Conservation (phyloP, 2,113 vertebrate species). For the Hipposideros armiger region DNA sequence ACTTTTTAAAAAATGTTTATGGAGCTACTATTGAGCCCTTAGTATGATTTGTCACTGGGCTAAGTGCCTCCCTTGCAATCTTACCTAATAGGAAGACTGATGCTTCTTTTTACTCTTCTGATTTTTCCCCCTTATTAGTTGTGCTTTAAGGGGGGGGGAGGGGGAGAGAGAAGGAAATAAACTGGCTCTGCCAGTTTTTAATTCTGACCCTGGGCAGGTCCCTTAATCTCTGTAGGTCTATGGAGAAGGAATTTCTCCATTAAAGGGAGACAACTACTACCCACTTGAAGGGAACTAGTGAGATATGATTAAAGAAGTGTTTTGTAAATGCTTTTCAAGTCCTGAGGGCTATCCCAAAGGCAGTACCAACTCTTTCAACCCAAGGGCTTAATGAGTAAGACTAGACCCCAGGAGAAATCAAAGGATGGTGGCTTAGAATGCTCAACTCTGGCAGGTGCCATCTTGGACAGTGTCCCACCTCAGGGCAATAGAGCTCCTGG, state of each 20-base stretch:
- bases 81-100: background rate
- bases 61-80: background rate
- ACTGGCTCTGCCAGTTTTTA: background rate
- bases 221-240: conserved; percentile 27
- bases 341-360: background rate
- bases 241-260: conserved; percentile 26
- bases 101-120: background rate
- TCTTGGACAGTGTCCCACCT: background rate
- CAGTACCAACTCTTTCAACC: conserved; percentile 28
- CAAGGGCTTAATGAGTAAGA: background rate
- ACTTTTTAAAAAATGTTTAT: background rate
- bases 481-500: background rate
- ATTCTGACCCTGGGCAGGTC: background rate
- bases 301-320: conserved; percentile 9
- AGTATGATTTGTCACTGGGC: background rate
- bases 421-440: background rate
- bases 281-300: background rate
- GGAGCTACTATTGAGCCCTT: background rate
- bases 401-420: background rate
- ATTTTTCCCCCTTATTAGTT: background rate
- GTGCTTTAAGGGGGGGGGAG: background rate
- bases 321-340: background rate
- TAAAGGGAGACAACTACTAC: background rate
- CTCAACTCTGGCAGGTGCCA: background rate
- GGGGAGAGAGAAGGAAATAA: fast-evolving